Conservation (phyloP, 2,113 vertebrate genomes). For the Coptodon rendalli region DNA sequence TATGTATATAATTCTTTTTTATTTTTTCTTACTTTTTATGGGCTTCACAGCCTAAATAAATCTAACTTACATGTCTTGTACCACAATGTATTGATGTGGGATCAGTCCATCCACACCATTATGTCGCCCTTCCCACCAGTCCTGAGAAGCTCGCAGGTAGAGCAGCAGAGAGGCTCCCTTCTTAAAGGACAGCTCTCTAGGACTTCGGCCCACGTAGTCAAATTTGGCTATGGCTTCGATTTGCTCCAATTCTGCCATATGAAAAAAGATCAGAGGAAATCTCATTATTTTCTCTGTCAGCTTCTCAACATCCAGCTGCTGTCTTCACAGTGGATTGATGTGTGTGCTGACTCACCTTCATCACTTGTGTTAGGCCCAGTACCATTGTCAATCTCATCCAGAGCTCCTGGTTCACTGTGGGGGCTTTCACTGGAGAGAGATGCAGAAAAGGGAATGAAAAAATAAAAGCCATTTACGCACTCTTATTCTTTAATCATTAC, state of each 20-base stretch:
- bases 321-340: not conserved
- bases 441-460: not conserved
- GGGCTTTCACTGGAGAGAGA: slow-evolving; percentile 84
- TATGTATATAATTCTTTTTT: too few species aligned
- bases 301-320: not conserved
- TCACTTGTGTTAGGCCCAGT: slow-evolving; percentile 92
- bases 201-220: slow-evolving; percentile 89
- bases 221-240: slow-evolving; percentile 94
- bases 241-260: slow-evolving; percentile 84
- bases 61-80: slow-evolving; percentile 88
- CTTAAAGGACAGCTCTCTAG: slow-evolving; percentile 91
- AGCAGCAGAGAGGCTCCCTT: slow-evolving; percentile 92
- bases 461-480: not conserved
- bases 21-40: not conserved
- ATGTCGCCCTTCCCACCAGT: slow-evolving; percentile 97
- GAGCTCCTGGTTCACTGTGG: slow-evolving; percentile 90
- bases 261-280: not conserved
- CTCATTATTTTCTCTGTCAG: not conserved
- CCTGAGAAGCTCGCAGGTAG: slow-evolving; percentile 87
- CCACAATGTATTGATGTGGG: slow-evolving; percentile 94
- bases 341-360: slow-evolving; percentile 76
- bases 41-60: not conserved
- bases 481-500: not conserved
- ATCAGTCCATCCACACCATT: slow-evolving; percentile 91
- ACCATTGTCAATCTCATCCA: slow-evolving; percentile 92